Evolutionary conservation across 2,888 invertebrate species (phyloP).

Genomic region (Byasa hedistus): DNA sequence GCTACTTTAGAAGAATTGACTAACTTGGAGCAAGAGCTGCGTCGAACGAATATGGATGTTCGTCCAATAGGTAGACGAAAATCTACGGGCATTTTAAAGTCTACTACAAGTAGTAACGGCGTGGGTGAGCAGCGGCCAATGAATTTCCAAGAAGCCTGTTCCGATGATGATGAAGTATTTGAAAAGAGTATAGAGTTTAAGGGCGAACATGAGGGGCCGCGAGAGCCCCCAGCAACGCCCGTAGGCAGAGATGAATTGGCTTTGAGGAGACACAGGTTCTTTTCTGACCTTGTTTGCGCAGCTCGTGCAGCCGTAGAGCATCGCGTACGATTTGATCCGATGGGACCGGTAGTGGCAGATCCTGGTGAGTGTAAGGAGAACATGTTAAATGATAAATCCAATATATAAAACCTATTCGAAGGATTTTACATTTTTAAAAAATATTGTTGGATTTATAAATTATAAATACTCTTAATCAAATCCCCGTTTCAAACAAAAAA

Average conservation of each 20-base stretch:
- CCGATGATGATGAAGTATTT: slow-evolving; percentile 83
- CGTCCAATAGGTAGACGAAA: slow-evolving; percentile 61
- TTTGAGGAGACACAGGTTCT: slow-evolving; percentile 86
- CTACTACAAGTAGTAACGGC: slow-evolving; percentile 63
- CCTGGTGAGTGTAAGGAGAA: slow-evolving; percentile 66
- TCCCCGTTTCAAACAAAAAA: too few species aligned
- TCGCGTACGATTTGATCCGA: slow-evolving; percentile 87
- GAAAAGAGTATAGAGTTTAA: slow-evolving; percentile 63
- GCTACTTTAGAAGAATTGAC: slow-evolving; percentile 65
- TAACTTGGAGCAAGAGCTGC: slow-evolving; percentile 64
- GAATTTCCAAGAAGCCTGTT: slow-evolving; percentile 47
- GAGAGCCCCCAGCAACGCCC: slow-evolving; percentile 86
- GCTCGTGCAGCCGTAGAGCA: slow-evolving; percentile 86
- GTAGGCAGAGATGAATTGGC: slow-evolving; percentile 89
- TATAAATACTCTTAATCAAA: too few species aligned
- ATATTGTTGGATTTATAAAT: too few species aligned
- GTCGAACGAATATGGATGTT: slow-evolving; percentile 66
- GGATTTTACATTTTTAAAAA: too few species aligned
- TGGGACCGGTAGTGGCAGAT: slow-evolving; percentile 83
- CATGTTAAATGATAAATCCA: neutral
- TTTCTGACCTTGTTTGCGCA: slow-evolving; percentile 87
- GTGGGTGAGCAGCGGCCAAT: slow-evolving; percentile 50
- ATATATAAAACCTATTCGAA: neutral
- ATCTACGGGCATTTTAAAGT: slow-evolving; percentile 72
- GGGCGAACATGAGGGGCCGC: slow-evolving; percentile 74